Percentiles rank a stretch among this genome's conserved stretches.
Evolutionary conservation across 2,888 invertebrate genomes (phyloP).

Genomic region (Pyrgus malvae): DNA sequence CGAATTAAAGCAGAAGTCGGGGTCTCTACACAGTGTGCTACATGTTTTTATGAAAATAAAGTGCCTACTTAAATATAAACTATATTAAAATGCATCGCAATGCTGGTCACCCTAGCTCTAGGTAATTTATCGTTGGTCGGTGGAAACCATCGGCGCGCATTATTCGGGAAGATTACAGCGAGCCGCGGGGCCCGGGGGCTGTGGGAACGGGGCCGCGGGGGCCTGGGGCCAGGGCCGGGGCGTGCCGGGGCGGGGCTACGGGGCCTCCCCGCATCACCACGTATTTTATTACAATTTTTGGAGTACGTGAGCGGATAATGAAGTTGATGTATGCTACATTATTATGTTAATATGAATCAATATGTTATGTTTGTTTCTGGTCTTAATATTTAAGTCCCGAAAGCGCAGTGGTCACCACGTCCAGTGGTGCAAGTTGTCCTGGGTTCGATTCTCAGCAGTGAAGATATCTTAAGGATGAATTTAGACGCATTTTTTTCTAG

Average conservation of each 20-base stretch:
- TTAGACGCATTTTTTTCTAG: no score
- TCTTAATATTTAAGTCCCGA: no score
- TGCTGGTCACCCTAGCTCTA: not conserved
- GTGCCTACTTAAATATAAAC: not conserved
- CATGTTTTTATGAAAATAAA: not conserved
- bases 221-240: not conserved
- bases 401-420: no score
- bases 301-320: not conserved
- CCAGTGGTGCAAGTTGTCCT: no score
- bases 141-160: constrained; percentile 12
- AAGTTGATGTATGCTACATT: not conserved
- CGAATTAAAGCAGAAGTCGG: no score
- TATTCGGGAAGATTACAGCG: constrained; percentile 20
- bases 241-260: constrained; percentile 6
- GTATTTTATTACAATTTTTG: constrained; percentile 6
- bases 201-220: not conserved
- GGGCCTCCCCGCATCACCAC: constrained; percentile 5
- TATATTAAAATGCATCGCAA: not conserved
- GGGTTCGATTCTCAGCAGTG: no score
- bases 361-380: no score
- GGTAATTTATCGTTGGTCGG: constrained; percentile 12
- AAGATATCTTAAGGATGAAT: no score
- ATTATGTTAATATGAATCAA: no score
- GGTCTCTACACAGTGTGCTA: no score
- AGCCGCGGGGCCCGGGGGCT: not conserved